Evolutionary conservation across 2,113 vertebrate species (phyloP).

Genomic region (Trogon surrucura): DNA sequence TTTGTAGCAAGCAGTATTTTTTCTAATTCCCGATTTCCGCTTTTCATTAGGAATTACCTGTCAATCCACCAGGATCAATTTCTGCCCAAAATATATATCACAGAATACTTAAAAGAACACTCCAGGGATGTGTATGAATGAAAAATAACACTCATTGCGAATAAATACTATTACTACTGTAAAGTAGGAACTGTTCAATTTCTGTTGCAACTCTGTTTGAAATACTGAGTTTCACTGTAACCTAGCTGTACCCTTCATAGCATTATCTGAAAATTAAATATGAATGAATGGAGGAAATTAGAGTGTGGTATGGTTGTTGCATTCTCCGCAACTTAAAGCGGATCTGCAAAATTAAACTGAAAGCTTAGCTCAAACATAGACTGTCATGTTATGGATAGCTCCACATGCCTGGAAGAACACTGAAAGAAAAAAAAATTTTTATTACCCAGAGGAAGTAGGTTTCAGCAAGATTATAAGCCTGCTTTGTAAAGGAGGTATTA

Average conservation of each 20-base stretch:
- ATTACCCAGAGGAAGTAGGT: not conserved
- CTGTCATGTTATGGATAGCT: not conserved
- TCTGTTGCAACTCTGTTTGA: not conserved
- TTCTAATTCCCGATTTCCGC: not conserved
- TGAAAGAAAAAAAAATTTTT: not conserved
- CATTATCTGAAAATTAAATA: conserved; percentile 13
- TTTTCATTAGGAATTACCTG: not conserved
- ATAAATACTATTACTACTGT: not conserved
- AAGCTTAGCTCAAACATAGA: not conserved
- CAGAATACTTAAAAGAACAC: not conserved
- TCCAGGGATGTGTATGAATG: not conserved
- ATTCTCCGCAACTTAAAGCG: not conserved
- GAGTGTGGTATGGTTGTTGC: not conserved
- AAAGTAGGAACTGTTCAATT: not conserved
- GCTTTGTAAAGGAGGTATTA: not conserved
- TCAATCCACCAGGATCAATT: not conserved
- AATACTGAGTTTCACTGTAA: not conserved
- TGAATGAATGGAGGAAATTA: not conserved
- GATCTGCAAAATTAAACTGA: not conserved
- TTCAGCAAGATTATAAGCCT: not conserved
- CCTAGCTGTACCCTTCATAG: not conserved
- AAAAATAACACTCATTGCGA: not conserved
- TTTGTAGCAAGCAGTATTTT: not conserved
- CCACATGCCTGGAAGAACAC: not conserved
- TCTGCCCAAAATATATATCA: not conserved